Conservation (phyloP, 2,113 vertebrate species). For the Synodontis membranacea region DNA sequence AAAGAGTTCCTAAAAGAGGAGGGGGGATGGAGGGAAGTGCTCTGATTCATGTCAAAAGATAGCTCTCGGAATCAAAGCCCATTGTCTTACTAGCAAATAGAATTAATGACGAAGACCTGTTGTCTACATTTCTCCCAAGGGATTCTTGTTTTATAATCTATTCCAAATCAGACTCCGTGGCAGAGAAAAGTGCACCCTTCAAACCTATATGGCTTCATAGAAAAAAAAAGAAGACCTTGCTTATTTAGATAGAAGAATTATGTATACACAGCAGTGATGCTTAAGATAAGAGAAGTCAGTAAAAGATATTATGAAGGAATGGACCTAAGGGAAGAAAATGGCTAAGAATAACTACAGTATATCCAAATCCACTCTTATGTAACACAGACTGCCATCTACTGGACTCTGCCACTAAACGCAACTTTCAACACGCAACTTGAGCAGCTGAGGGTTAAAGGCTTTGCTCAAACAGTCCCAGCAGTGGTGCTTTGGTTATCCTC, state of each 20-base stretch:
- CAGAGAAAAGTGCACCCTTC: neutral
- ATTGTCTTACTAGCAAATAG: neutral
- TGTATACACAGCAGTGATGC: neutral
- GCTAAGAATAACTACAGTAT: neutral
- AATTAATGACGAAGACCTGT: neutral
- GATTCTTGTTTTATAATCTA: neutral
- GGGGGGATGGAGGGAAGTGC: constrained; percentile 24
- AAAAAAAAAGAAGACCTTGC: neutral
- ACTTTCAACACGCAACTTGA: neutral
- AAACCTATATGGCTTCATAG: neutral
- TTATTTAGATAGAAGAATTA: neutral
- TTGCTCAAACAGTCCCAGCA: neutral
- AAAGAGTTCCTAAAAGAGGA: constrained; percentile 50
- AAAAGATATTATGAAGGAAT: neutral
- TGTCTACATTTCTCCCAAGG: neutral
- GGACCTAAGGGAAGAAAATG: neutral
- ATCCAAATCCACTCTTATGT: neutral
- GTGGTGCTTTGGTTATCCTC: neutral
- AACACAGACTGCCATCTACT: constrained; percentile 50
- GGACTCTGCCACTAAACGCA: constrained; percentile 8
- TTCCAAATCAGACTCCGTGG: neutral
- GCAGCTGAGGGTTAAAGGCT: neutral
- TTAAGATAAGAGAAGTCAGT: neutral
- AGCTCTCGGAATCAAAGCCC: constrained; percentile 14
- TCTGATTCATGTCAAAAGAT: constrained; percentile 66